Percentiles rank a stretch among this genome's conserved stretches.
These are phyloP conservation scores for Orthosia incerta DNA, from an alignment of 2,888 invertebrate genomes.

Conservation along the genomic window DNA sequence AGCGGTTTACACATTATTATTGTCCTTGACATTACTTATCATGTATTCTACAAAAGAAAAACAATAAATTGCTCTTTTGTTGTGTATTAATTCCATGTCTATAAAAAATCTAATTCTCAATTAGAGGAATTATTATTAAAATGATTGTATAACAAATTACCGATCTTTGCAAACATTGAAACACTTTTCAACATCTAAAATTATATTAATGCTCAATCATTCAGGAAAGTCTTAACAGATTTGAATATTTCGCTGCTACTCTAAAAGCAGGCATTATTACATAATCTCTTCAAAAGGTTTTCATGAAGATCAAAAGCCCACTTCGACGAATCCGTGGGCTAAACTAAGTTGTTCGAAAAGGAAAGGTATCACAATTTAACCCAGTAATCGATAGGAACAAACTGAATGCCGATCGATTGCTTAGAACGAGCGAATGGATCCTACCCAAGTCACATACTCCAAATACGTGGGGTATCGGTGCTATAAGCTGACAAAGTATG, in stretches of 20 bases:
- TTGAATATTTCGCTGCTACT: background rate
- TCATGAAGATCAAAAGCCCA: background rate
- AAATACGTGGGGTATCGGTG: no score
- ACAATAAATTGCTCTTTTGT: background rate
- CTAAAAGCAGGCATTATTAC: background rate
- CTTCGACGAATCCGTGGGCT: background rate
- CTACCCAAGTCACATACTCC: no score
- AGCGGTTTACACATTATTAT: background rate
- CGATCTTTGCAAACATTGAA: background rate
- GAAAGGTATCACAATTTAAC: no score
- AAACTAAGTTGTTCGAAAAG: background rate
- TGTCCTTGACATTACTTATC: background rate
- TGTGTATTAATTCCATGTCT: no score
- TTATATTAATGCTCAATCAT: background rate
- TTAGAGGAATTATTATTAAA: background rate
- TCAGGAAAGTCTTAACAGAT: background rate
- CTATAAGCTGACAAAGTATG: no score
- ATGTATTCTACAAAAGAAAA: background rate
- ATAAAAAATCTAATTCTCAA: background rate
- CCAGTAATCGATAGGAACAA: no score
- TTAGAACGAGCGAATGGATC: no score
- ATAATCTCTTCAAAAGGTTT: constrained; percentile 11
- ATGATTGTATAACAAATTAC: background rate
- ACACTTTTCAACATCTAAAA: background rate
- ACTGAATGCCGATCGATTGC: no score